Percentiles rank a stretch among this genome's conserved stretches.
These are phyloP conservation scores for Seriola quinqueradiata DNA, from an alignment of 2,113 vertebrate genomes.

Conservation along the genomic window DNA sequence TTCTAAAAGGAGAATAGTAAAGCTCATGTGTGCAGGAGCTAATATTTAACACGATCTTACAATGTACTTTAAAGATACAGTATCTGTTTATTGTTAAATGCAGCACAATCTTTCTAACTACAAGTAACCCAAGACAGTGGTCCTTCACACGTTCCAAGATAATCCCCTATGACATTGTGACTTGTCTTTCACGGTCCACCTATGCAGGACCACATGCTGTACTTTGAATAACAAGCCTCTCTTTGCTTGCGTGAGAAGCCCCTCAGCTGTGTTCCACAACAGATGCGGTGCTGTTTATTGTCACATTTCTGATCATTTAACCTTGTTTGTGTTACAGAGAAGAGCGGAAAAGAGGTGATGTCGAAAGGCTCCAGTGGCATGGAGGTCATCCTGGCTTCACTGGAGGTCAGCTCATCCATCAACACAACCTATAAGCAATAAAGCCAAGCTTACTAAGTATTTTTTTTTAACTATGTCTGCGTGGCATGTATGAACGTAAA, in stretches of 20 bases:
- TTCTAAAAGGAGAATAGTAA: slow-evolving; percentile 1
- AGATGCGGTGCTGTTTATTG: neutral
- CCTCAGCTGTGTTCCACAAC: neutral
- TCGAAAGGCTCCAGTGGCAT: slow-evolving; percentile 95
- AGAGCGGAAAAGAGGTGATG: slow-evolving; percentile 95
- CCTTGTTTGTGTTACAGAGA: slow-evolving; percentile 87
- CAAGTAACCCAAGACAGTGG: neutral
- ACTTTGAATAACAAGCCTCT: neutral
- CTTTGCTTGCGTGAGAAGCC: neutral
- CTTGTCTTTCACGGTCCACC: neutral
- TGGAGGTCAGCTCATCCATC: slow-evolving; percentile 87
- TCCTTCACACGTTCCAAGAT: slow-evolving; percentile 6
- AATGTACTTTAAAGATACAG: neutral
- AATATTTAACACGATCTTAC: neutral
- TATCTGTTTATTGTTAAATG: neutral
- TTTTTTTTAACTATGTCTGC: neutral
- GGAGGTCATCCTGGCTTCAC: slow-evolving; percentile 91
- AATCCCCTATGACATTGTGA: neutral
- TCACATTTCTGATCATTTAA: slow-evolving; percentile 14
- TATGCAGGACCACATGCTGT: neutral
- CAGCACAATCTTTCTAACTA: neutral
- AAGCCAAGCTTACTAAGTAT: too few relatives aligned
- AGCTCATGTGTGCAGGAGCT: neutral
- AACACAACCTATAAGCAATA: neutral
- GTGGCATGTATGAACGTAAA: too few relatives aligned